These are phyloP conservation scores for Ondatra zibethicus DNA, from an alignment of 2,113 vertebrate species.

Conservation along the genomic window DNA sequence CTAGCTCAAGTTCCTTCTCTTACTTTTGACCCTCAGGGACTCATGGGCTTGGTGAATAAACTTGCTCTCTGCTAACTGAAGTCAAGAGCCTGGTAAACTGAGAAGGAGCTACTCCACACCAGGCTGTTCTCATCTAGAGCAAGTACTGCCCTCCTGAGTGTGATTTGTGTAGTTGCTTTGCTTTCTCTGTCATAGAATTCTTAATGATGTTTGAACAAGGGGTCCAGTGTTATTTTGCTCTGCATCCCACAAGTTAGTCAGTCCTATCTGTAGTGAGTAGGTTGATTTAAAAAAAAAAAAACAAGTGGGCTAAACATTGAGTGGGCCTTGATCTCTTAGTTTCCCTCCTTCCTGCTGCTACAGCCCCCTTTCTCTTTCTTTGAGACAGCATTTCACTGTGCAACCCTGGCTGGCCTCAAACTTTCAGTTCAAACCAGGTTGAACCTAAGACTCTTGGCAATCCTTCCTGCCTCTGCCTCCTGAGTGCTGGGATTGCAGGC, in stretches of 20 bases:
- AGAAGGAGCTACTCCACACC: neutral
- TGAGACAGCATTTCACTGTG: neutral
- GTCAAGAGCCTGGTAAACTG: neutral
- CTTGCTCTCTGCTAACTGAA: neutral
- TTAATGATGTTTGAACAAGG: slow-evolving; percentile 33
- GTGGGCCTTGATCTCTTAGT: neutral
- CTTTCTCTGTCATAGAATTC: slow-evolving; percentile 26
- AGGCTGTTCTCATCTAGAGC: neutral
- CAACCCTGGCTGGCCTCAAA: neutral
- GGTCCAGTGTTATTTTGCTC: neutral
- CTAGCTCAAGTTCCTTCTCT: slow-evolving; percentile 8
- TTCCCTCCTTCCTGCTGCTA: slow-evolving; percentile 11
- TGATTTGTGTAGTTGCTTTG: neutral
- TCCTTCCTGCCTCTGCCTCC: neutral
- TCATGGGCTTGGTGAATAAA: neutral
- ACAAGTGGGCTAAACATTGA: neutral
- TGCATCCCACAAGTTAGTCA: neutral
- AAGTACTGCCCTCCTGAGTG: neutral
- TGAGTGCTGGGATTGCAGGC: neutral
- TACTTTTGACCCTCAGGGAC: neutral
- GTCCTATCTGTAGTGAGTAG: neutral
- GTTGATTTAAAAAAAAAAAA: neutral
- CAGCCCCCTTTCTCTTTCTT: neutral
- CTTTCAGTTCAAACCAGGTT: neutral
- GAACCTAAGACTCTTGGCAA: neutral